phyloP scores from a whole-genome alignment of 1,140 invertebrate species.

The Diabrotica undecimpunctata region DNA sequence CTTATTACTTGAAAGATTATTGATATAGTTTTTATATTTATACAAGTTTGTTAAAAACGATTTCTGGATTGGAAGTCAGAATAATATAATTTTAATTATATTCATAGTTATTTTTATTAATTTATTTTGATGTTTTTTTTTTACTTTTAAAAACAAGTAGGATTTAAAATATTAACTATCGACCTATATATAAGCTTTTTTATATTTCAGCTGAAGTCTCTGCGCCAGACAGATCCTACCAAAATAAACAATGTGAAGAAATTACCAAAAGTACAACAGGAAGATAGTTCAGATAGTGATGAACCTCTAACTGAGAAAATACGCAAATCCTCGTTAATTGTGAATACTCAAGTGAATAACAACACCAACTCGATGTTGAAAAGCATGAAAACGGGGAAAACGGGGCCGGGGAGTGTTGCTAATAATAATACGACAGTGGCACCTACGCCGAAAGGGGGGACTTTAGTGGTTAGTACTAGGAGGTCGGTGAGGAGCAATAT shows the following conservation, averaged over 20 bases:
- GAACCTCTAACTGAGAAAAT: slow-evolving; percentile 74
- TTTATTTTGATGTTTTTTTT: too few relatives aligned
- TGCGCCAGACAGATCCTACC: slow-evolving; percentile 12
- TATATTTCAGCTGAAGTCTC: slow-evolving; percentile 49
- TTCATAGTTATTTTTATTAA: too few relatives aligned
- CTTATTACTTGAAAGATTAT: too few relatives aligned
- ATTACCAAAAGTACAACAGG: slow-evolving; percentile 33
- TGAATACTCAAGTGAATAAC: slow-evolving; percentile 15
- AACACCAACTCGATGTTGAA: slow-evolving; percentile 6
- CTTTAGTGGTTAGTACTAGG: slow-evolving; percentile 40
- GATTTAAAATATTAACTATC: too few relatives aligned
- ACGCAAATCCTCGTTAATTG: slow-evolving; percentile 48
- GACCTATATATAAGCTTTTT: too few relatives aligned
- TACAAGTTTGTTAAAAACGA: too few relatives aligned
- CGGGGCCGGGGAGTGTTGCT: slow-evolving; percentile 26
- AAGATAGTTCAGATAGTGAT: slow-evolving; percentile 71
- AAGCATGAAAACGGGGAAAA: background rate
- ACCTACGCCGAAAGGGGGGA: background rate
- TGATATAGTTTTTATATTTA: too few relatives aligned
- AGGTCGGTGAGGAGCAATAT: slow-evolving; percentile 35
- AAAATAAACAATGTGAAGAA: slow-evolving; percentile 24
- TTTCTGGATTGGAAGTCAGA: too few relatives aligned
- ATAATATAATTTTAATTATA: too few relatives aligned
- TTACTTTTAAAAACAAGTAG: too few relatives aligned
- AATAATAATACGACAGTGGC: slow-evolving; percentile 21